These are phyloP conservation scores for Gonocerus acuteangulatus DNA, from an alignment of 2,888 invertebrate genomes.

Conservation along the genomic window DNA sequence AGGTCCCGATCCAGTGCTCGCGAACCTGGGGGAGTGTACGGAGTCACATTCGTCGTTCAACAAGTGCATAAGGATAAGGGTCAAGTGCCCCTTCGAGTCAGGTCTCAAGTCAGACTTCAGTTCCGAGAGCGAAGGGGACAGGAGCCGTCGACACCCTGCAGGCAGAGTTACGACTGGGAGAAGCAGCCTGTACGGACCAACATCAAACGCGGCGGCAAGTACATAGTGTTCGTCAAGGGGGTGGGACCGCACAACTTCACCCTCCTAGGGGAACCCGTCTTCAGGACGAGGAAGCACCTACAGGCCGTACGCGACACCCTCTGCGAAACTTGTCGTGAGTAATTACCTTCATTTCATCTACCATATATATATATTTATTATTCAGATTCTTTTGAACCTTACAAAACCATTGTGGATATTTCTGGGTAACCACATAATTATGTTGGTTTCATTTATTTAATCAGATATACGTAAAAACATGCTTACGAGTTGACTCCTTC, in stretches of 20 bases:
- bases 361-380: too few species aligned
- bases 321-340: constrained; percentile 41
- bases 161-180: constrained; percentile 39
- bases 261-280: constrained; percentile 51
- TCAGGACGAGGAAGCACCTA: constrained; percentile 41
- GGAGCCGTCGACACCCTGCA: constrained; percentile 37
- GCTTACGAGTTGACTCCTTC: too few species aligned
- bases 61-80: constrained; percentile 54
- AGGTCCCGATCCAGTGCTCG: constrained; percentile 54
- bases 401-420: too few species aligned
- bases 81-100: constrained; percentile 30
- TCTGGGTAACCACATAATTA: too few species aligned
- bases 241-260: constrained; percentile 53
- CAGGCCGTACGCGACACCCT: constrained; percentile 40
- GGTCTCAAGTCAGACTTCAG: constrained; percentile 46
- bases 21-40: constrained; percentile 51
- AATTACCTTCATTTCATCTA: not conserved
- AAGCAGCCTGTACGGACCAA: constrained; percentile 47
- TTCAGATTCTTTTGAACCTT: too few species aligned
- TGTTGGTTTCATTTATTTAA: too few species aligned
- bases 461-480: too few species aligned
- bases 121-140: constrained; percentile 47
- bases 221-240: constrained; percentile 54
- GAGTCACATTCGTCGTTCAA: constrained; percentile 58
- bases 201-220: constrained; percentile 51